Evolutionary conservation across 2,888 invertebrate genomes (phyloP).

Genomic region (Pandemis corylana): DNA sequence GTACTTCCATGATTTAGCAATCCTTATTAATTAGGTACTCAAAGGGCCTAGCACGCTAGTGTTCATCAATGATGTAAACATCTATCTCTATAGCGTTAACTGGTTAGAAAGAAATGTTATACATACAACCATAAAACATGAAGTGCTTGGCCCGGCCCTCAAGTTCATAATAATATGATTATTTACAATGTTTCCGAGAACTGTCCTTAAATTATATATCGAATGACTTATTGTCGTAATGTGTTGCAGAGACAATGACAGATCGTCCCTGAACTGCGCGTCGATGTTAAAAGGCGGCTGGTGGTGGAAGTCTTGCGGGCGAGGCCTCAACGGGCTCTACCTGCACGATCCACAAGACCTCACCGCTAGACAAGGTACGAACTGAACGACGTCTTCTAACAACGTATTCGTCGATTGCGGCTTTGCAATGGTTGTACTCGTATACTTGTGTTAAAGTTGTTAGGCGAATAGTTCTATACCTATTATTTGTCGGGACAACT

Average conservation of each 20-base stretch:
- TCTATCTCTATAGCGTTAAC: background rate
- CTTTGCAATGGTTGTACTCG: too few species aligned
- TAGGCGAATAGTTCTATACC: too few species aligned
- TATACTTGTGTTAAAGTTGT: too few species aligned
- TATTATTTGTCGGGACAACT: too few species aligned
- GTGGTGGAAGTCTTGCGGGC: constrained; percentile 98
- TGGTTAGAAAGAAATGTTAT: background rate
- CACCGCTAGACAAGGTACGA: constrained; percentile 93
- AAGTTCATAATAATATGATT: background rate
- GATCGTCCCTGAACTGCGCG: constrained; percentile 95
- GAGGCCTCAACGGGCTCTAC: constrained; percentile 95
- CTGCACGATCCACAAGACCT: constrained; percentile 95
- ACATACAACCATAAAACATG: background rate
- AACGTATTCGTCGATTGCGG: background rate
- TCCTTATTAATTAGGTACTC: constrained; percentile 82
- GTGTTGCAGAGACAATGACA: constrained; percentile 91
- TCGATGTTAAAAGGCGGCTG: constrained; percentile 97
- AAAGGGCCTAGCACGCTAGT: background rate
- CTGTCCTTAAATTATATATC: background rate
- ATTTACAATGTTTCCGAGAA: background rate
- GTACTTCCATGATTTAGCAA: background rate
- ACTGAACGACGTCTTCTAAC: background rate
- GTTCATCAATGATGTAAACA: too few species aligned
- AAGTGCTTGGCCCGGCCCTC: background rate
- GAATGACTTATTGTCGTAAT: background rate